Conservation (phyloP, 2,797 vertebrate genomes). For the Megaceryle alcyon region DNA sequence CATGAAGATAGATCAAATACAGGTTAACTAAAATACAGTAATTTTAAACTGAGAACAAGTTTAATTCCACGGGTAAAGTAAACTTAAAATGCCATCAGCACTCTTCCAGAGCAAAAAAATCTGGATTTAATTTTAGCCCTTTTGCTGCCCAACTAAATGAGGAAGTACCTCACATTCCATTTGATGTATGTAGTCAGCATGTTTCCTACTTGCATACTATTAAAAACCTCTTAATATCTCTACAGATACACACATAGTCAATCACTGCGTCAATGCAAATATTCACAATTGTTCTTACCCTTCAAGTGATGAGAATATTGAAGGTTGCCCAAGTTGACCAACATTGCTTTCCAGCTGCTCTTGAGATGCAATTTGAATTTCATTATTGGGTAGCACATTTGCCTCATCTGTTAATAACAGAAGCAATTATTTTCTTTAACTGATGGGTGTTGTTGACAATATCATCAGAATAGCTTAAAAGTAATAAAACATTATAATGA, state of each 20-base stretch:
- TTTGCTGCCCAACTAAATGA: neutral
- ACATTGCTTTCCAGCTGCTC: conserved; percentile 43
- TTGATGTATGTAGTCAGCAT: neutral
- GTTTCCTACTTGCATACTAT: neutral
- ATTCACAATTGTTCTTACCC: conserved; percentile 60
- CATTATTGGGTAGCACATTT: conserved; percentile 6
- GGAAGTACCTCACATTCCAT: neutral
- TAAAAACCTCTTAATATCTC: neutral
- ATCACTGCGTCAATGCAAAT: neutral
- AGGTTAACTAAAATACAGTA: neutral
- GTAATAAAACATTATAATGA: neutral
- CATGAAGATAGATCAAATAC: neutral
- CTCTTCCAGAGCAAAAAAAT: neutral
- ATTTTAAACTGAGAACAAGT: neutral
- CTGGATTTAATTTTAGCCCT: neutral
- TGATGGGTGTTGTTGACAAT: neutral
- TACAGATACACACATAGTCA: neutral
- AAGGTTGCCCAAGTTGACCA: conserved; percentile 20
- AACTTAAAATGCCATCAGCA: neutral
- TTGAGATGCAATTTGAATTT: neutral
- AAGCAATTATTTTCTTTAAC: neutral
- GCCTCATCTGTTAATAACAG: conserved; percentile 64
- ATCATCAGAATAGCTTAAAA: neutral
- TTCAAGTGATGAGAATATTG: conserved; percentile 22
- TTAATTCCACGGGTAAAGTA: neutral